phyloP scores from a whole-genome alignment of 2,797 vertebrate species.

The Artibeus jamaicensis region DNA sequence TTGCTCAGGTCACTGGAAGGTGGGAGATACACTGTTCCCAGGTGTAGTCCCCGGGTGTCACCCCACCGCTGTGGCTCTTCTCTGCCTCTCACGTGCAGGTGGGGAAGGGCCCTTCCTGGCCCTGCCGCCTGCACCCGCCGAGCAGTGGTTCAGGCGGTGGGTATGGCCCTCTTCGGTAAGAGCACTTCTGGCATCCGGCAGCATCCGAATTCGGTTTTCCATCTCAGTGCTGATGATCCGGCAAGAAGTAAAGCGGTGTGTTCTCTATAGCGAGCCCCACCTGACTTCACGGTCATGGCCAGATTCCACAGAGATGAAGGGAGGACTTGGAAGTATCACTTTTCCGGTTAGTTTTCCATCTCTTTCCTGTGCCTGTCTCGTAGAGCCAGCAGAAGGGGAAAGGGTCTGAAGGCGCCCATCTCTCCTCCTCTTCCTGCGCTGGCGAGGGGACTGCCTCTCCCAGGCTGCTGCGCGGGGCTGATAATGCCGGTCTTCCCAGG shows the following conservation, averaged over 20 bases:
- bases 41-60: not conserved
- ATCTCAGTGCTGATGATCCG: not conserved
- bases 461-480: not conserved
- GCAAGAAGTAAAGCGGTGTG: constrained; percentile 18
- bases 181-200: not conserved
- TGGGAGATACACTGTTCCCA: not conserved
- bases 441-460: not conserved
- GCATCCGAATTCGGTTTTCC: not conserved
- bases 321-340: constrained; percentile 71
- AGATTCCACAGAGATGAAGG: constrained; percentile 69
- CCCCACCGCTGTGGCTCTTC: not conserved
- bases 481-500: not conserved
- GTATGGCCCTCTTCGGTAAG: not conserved
- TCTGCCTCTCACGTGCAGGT: not conserved
- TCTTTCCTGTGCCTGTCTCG: constrained; percentile 72
- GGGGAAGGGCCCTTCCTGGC: not conserved
- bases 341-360: constrained; percentile 73
- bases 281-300: constrained; percentile 63
- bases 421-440: not conserved
- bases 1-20: not conserved
- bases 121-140: not conserved
- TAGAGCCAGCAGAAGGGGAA: constrained; percentile 42
- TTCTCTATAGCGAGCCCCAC: constrained; percentile 46
- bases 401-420: not conserved
- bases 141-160: not conserved